Conservation (phyloP, 2,797 vertebrate genomes). For the Leucoraja ocellata region DNA sequence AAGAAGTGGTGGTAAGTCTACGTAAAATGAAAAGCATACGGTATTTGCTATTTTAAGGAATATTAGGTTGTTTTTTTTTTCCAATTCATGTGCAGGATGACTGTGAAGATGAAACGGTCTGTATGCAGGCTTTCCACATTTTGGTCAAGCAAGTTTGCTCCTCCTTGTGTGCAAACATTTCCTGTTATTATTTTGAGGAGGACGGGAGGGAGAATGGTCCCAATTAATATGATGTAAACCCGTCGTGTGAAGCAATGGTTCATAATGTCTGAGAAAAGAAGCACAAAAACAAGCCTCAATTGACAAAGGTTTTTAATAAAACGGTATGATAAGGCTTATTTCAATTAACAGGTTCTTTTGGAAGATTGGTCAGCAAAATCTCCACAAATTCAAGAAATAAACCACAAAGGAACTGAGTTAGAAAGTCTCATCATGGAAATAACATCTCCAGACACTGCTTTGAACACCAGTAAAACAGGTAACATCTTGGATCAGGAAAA, state of each 20-base stretch:
- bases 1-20: conserved; percentile 74
- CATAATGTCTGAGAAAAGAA: background rate
- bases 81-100: too few species aligned
- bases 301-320: background rate
- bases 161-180: background rate
- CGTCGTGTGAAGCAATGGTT: background rate
- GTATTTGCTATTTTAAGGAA: background rate
- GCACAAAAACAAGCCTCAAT: background rate
- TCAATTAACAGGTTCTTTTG: conserved; percentile 64
- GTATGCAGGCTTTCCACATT: background rate
- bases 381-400: conserved; percentile 73
- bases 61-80: background rate
- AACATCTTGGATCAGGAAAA: background rate
- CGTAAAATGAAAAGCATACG: too few species aligned
- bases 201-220: background rate
- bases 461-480: conserved; percentile 18
- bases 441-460: conserved; percentile 62
- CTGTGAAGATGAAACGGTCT: background rate
- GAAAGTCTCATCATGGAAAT: conserved; percentile 82
- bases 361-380: conserved; percentile 76
- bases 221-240: background rate
- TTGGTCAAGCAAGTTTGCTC: background rate
- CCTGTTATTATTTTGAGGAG: background rate
- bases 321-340: background rate
- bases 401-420: conserved; percentile 73